Evolutionary conservation across 2,797 vertebrate genomes (phyloP).

Genomic region (Eulemur mongoz): DNA sequence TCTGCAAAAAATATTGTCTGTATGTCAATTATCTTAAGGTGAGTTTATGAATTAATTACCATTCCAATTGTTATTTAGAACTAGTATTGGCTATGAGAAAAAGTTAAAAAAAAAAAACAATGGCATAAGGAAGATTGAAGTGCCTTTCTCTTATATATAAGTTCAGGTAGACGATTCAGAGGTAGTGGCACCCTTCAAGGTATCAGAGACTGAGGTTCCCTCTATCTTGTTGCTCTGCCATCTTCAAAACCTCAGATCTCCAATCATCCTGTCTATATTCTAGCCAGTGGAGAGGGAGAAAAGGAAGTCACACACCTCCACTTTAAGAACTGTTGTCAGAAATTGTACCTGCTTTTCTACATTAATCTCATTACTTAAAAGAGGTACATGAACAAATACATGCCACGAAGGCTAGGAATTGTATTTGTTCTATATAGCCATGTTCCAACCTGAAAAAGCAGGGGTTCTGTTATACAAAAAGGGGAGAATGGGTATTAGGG

Average conservation of each 20-base stretch:
- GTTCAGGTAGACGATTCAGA: not conserved
- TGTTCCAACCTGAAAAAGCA: not conserved
- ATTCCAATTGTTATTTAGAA: not conserved
- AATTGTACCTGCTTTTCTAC: not conserved
- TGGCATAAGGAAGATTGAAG: not conserved
- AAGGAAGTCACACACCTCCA: not conserved
- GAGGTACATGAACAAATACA: not conserved
- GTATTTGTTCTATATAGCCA: not conserved
- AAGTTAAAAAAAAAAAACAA: not conserved
- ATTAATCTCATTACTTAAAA: not conserved
- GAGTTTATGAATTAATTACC: not conserved
- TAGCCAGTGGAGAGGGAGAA: not conserved
- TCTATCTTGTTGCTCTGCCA: not conserved
- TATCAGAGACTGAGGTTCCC: not conserved
- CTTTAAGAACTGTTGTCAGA: not conserved
- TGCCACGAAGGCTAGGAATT: not conserved
- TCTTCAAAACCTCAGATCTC: not conserved
- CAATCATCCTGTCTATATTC: not conserved
- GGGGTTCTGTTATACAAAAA: not conserved
- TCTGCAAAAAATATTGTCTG: not conserved
- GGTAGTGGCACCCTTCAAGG: not conserved
- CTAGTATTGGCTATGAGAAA: not conserved
- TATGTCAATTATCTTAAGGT: not conserved
- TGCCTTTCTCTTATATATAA: not conserved
- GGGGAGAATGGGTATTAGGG: not conserved